These are phyloP conservation scores for Cuniculus paca DNA, from an alignment of 2,797 vertebrate species.

Conservation along the genomic window DNA sequence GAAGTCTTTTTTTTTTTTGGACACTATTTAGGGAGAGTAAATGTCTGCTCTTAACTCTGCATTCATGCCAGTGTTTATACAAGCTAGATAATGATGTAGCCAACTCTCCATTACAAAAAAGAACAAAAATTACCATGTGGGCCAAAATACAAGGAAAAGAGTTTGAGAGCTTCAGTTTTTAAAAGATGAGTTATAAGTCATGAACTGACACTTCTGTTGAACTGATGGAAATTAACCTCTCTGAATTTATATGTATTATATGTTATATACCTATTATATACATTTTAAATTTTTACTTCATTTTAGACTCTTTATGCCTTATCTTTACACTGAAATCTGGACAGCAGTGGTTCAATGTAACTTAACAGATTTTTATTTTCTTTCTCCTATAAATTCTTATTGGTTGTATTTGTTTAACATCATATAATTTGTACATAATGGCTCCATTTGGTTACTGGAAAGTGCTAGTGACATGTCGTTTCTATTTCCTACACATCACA, in stretches of 20 bases:
- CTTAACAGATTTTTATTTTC: constrained; percentile 46
- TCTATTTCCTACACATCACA: not conserved
- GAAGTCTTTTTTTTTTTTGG: not conserved
- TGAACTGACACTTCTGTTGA: not conserved
- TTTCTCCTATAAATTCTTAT: not conserved
- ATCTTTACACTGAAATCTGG: not conserved
- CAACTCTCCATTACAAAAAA: not conserved
- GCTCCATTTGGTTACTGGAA: constrained; percentile 44
- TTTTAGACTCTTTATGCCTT: constrained; percentile 21
- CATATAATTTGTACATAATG: not conserved
- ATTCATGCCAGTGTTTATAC: fast-evolving
- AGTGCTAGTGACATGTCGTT: not conserved
- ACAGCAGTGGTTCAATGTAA: not conserved
- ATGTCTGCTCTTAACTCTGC: not conserved
- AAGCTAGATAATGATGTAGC: not conserved
- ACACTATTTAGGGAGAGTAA: not conserved
- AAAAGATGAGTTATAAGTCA: not conserved
- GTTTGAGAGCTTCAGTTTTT: not conserved
- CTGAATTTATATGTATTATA: not conserved
- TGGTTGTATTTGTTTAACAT: constrained; percentile 14
- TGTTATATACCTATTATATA: not conserved
- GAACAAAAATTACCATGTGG: not conserved
- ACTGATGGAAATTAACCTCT: not conserved
- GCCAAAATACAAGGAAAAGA: not conserved
- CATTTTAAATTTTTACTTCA: not conserved